Percentiles rank a stretch among this genome's conserved stretches.
phyloP scores from a whole-genome alignment of 2,113 vertebrate genomes.

The Cebidichthys violaceus region DNA sequence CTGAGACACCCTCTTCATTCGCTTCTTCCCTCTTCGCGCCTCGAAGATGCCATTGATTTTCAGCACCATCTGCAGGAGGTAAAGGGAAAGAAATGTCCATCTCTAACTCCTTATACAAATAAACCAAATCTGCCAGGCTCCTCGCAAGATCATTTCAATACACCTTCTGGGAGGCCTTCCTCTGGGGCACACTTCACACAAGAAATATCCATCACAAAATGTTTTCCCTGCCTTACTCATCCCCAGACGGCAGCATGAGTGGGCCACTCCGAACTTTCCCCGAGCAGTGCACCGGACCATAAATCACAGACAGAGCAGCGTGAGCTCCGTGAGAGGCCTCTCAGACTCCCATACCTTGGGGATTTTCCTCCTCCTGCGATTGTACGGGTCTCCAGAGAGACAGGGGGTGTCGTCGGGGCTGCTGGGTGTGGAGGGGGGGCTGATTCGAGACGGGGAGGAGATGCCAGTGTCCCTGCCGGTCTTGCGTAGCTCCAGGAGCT shows the following conservation, averaged over 20 bases:
- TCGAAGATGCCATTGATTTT: slow-evolving; percentile 96
- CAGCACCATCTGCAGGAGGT: slow-evolving; percentile 88
- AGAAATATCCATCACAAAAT: slow-evolving; percentile 39
- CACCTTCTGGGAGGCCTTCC: slow-evolving; percentile 29
- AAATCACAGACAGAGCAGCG: slow-evolving; percentile 41
- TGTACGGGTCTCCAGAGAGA: slow-evolving; percentile 92
- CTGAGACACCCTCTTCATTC: slow-evolving; percentile 94
- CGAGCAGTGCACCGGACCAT: slow-evolving; percentile 3
- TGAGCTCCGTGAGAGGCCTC: slow-evolving; percentile 2
- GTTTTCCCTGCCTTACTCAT: slow-evolving; percentile 31
- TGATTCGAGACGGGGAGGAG: slow-evolving; percentile 89
- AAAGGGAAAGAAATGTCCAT: slow-evolving; percentile 36
- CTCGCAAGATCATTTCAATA: slow-evolving; percentile 25
- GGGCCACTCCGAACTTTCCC: slow-evolving; percentile 16
- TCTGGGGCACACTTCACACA: slow-evolving; percentile 34
- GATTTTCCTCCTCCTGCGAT: slow-evolving; percentile 93
- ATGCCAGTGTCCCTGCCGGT: slow-evolving; percentile 88
- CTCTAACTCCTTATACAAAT: slow-evolving; percentile 36
- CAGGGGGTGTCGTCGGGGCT: slow-evolving; percentile 95
- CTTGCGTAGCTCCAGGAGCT: slow-evolving; percentile 91
- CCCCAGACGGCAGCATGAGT: slow-evolving; percentile 40
- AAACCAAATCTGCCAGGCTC: slow-evolving; percentile 16
- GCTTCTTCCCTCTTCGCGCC: slow-evolving; percentile 94
- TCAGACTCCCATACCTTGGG: slow-evolving; percentile 87
- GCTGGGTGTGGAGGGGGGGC: slow-evolving; percentile 96